Evolutionary conservation across 2,113 vertebrate genomes (phyloP).

Genomic region (Hirundichthys speculiger): DNA sequence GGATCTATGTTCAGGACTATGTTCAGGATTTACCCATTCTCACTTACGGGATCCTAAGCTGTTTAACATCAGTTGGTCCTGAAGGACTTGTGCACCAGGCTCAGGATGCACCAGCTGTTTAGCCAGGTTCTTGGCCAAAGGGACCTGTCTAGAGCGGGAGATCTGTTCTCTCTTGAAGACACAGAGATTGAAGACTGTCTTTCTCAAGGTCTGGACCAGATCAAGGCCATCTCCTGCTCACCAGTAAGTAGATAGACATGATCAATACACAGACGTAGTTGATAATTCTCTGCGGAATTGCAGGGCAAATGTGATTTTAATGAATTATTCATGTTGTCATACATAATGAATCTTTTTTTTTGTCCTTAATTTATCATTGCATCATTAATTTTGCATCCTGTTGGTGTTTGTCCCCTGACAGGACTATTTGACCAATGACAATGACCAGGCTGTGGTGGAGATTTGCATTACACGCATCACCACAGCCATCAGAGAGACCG

Average conservation of each 20-base stretch:
- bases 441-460: slow-evolving; percentile 96
- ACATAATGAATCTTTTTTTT: slow-evolving; percentile 35
- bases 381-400: slow-evolving; percentile 6
- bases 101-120: slow-evolving; percentile 93
- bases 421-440: slow-evolving; percentile 95
- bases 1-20: too few relatives aligned
- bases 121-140: slow-evolving; percentile 90
- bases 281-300: neutral
- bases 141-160: slow-evolving; percentile 93
- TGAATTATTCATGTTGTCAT: slow-evolving; percentile 31
- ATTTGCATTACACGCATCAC: slow-evolving; percentile 96
- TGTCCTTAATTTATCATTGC: slow-evolving; percentile 37
- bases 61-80: slow-evolving; percentile 19
- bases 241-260: slow-evolving; percentile 79
- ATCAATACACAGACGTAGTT: neutral
- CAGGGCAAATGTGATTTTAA: slow-evolving; percentile 5
- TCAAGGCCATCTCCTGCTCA: slow-evolving; percentile 92
- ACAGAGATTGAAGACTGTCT: slow-evolving; percentile 91
- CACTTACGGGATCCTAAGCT: slow-evolving; percentile 17
- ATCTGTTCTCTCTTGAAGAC: slow-evolving; percentile 95
- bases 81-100: slow-evolving; percentile 20
- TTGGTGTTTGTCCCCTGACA: slow-evolving; percentile 59
- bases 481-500: slow-evolving; percentile 90
- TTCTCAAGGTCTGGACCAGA: slow-evolving; percentile 93
- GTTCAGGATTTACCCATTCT: slow-evolving; percentile 6